Evolutionary conservation across 2,113 vertebrate species (phyloP), one percentile per base, ranked within the genome.

Genomic region (Pseudois nayaur): DNA sequence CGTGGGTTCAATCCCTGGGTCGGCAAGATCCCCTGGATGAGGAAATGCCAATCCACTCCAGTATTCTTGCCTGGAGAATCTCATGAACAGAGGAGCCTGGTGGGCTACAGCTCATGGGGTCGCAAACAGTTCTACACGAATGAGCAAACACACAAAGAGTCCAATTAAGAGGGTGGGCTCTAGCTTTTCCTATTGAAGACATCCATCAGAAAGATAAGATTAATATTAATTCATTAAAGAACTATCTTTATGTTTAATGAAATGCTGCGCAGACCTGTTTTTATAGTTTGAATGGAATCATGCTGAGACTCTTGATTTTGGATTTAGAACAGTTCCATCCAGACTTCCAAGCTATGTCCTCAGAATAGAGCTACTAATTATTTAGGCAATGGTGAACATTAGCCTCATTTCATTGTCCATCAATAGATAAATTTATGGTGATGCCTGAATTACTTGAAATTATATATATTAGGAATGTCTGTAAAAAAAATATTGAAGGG

Each of bases 401-500:
- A 93, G 87, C 96, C 94, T 98, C 95, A 94, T 98, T 96, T 98
- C 92, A 96, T 96, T 98, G 60, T 98, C 97, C 97, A 88, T 78
- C 27, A 96, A 97, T 74, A 98, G 97, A 96, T 98, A 97, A 98
- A 98, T 98, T 94, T 92, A 98, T 40, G 16, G 94, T 81, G 93
- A 96, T 16, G 17, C 1, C 93, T 98, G 97, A 97, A 95, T 98
- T 98, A 95, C 94, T 98, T 98, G 96, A 97, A 98, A 95, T 36
- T 98, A 90, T 81, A 74, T 64, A 25, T 87, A 98, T 13, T 45
- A 48, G 93, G 90, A 94, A 92, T 94, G 78, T 97, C 96, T 98
- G 94, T 96, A 97, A 96, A 98, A 97, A 97, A 94, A 98, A 97
- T 95, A 97, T 95, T 91, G 94, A 98, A 96, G 93, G 97, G 93